These are phyloP conservation scores for Sebastiscus tertius DNA, from an alignment of 2,797 vertebrate species.

Conservation along the genomic window DNA sequence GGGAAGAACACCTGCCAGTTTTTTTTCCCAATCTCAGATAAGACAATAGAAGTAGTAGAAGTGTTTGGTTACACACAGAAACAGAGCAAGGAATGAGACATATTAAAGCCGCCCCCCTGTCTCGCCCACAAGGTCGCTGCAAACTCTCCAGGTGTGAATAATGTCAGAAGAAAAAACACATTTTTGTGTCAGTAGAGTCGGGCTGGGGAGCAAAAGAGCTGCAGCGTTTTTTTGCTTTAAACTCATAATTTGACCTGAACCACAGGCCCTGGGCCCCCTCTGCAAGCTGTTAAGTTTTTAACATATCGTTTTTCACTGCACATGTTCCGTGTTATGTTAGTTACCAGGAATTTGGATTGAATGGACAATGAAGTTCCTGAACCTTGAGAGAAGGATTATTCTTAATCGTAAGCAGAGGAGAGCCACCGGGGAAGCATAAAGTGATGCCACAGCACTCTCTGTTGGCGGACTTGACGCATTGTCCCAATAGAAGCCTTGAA, in stretches of 20 bases:
- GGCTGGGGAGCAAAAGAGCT: constrained; percentile 38
- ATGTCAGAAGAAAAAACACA: constrained; percentile 34
- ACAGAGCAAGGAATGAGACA: constrained; percentile 61
- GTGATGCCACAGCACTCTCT: constrained; percentile 73
- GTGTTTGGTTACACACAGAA: constrained; percentile 75
- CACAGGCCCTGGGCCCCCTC: constrained; percentile 66
- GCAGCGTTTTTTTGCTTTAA: constrained; percentile 50
- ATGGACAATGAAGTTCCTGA: constrained; percentile 81
- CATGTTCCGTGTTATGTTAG: constrained; percentile 80
- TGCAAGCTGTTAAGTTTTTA: constrained; percentile 82
- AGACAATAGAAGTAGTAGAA: constrained; percentile 76
- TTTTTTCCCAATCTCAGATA: constrained; percentile 68
- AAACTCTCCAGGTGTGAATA: constrained; percentile 73
- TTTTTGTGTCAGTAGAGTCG: constrained; percentile 56
- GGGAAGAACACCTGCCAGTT: constrained; percentile 78
- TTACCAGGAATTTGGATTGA: constrained; percentile 78
- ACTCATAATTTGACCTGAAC: constrained; percentile 77
- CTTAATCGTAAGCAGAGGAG: constrained; percentile 72
- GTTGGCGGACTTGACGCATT: constrained; percentile 50
- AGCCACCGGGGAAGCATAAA: constrained; percentile 22
- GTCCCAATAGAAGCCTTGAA: constrained; percentile 40
- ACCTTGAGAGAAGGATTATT: constrained; percentile 76
- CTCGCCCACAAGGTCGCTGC: constrained; percentile 59
- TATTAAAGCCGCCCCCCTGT: constrained; percentile 64
- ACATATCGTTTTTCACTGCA: constrained; percentile 78